Evolutionary conservation across 1,140 invertebrate genomes (phyloP).

Genomic region (Venustaconcha ellipsiformis): DNA sequence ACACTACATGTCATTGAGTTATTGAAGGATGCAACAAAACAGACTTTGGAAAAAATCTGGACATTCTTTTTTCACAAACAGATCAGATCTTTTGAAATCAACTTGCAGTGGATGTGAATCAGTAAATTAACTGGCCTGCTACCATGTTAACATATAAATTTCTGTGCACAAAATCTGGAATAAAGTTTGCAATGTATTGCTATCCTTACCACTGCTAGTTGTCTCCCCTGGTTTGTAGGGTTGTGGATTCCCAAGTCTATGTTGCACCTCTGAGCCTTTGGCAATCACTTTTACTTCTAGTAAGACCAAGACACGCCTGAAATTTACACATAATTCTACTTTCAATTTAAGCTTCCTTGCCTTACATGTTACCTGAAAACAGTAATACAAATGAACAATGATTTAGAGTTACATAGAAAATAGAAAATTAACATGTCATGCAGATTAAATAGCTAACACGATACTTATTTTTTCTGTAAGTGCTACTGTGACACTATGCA

Average conservation of each 20-base stretch:
- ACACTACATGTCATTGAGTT: too few relatives aligned
- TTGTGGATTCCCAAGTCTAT: constrained; percentile 83
- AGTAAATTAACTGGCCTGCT: neutral
- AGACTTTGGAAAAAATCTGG: too few relatives aligned
- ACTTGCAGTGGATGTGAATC: neutral
- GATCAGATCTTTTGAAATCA: neutral
- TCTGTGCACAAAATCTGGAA: neutral
- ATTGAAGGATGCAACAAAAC: too few relatives aligned
- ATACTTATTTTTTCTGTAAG: too few relatives aligned
- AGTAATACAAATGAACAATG: too few relatives aligned
- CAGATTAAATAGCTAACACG: too few relatives aligned
- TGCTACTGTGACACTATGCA: too few relatives aligned
- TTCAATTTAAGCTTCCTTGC: too few relatives aligned
- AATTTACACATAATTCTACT: constrained; percentile 12
- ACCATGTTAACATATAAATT: neutral
- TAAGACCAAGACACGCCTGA: constrained; percentile 84
- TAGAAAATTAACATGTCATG: too few relatives aligned
- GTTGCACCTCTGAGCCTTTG: constrained; percentile 78
- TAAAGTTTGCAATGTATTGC: neutral
- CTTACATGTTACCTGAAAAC: too few relatives aligned
- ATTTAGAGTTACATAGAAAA: too few relatives aligned
- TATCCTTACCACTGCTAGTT: neutral
- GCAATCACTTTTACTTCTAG: constrained; percentile 82
- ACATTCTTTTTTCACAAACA: neutral
- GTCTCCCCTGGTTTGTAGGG: constrained; percentile 50